These are phyloP conservation scores for Blastomussa wellsi DNA, from an alignment of 92 coral and sea anemone species.

Conservation along the genomic window DNA sequence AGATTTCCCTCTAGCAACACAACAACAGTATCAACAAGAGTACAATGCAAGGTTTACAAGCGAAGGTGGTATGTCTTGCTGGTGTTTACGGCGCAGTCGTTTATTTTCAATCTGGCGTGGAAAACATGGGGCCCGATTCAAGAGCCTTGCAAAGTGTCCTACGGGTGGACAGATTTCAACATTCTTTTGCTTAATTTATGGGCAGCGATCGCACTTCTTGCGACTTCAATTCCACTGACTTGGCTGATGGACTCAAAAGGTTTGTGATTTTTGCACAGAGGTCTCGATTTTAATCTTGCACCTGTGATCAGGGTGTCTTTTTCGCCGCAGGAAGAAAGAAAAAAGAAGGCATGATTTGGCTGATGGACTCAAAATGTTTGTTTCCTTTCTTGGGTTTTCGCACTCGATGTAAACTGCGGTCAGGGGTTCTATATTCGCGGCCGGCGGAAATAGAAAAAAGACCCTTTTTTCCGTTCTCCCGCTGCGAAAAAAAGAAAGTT, in stretches of 20 bases:
- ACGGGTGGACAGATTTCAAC: conserved; percentile 70
- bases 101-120: conserved; percentile 56
- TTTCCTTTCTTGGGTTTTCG: neutral
- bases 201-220: conserved; percentile 41
- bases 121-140: conserved; percentile 77
- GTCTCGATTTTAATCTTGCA: too few relatives aligned
- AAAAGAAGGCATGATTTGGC: too few relatives aligned
- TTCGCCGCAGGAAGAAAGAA: too few relatives aligned
- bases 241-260: conserved; percentile 78
- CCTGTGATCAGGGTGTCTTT: too few relatives aligned
- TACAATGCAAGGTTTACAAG: conserved; percentile 48
- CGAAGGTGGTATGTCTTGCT: conserved; percentile 71
- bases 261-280: conserved; percentile 20
- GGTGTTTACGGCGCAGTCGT: conserved; percentile 49
- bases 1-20: neutral
- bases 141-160: conserved; percentile 65
- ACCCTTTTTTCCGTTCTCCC: too few relatives aligned
- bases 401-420: too few relatives aligned
- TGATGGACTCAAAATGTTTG: conserved; percentile 71
- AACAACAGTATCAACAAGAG: neutral
- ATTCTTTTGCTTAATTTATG: conserved; percentile 48
- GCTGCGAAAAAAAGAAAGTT: too few relatives aligned
- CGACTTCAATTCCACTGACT: conserved; percentile 49
- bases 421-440: too few relatives aligned
- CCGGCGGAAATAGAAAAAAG: too few relatives aligned